Base-by-base conservation (phyloP, 1,140 invertebrate genomes). In the Drosophila santomea region DNA sequence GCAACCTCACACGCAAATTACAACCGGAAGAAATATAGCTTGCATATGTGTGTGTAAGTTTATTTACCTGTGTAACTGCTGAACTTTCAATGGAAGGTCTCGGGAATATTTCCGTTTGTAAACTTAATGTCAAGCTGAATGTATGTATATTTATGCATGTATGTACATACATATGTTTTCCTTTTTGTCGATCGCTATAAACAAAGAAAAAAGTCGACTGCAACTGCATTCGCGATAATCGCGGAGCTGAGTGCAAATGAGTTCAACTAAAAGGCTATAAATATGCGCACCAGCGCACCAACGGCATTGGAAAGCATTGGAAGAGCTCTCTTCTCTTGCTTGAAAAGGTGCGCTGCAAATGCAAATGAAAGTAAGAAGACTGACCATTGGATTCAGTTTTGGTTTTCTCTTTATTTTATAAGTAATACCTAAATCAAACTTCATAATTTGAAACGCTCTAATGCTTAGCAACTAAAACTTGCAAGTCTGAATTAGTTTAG, bases 261-360 rank as follows among this genome's bases (percentile, higher is more conserved):
- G 82, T 89, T 86, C 83, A 86, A 77, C 84, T 76, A 72, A 86
- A 79, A 72, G 72, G 84, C 84, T 89, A 86, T 62, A 80, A 86
- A 86, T 86, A 86, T 79, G 63, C 50, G 52, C 35, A 44, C 43
- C 50, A 20, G 12, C 60, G 39, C 62, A 67, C 67, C 41, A 48
- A 62, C 45, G 6, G 14, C 59, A 47, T 64, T 63, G 59, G 59
- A 68, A 66, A 66, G 38, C 38, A 64, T 35, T 63, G 32, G 25
- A 25, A 25, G 25, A 25, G 25, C 25, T 25, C 25, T 25, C 23
- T 25, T 14, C 48, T 48, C 47, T 17, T 8, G 28, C 38, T 28
- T 38, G 28, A 15, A n/a, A 47, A 56, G 56, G 4, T 20, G 7
- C 23, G 59, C 48, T 80, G 77, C 32, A 36, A 28, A 12, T 3